phyloP scores from a whole-genome alignment of 2,797 vertebrate species.

The Acipenser transmontanus region DNA sequence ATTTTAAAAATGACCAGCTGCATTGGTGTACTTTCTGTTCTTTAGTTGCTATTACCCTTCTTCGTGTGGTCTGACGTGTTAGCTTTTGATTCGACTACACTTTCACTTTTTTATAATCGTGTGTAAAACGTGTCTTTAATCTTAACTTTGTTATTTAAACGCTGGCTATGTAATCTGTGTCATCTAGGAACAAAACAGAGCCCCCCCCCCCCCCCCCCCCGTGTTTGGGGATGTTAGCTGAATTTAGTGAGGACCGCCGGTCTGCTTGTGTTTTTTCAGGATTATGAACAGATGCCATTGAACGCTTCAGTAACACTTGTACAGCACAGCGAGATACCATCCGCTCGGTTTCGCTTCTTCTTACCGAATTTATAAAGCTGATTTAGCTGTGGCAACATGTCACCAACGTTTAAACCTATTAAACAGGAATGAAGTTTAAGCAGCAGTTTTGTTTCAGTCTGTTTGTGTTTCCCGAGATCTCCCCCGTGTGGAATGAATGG shows the following conservation, averaged over 20 bases:
- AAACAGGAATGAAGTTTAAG: conserved; percentile 9
- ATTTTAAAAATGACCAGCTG: conserved; percentile 11
- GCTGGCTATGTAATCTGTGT: too few species aligned
- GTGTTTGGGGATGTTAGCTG: neutral
- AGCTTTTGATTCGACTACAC: conserved; percentile 62
- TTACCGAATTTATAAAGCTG: conserved; percentile 23
- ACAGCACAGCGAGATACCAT: conserved; percentile 1
- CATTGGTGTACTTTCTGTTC: conserved; percentile 59
- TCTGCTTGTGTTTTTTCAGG: conserved; percentile 58
- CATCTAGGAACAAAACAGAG: neutral
- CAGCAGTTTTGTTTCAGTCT: neutral
- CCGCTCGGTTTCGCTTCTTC: conserved; percentile 1
- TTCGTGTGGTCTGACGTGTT: conserved; percentile 62
- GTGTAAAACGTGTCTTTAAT: conserved; percentile 32
- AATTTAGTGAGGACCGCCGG: conserved; percentile 23
- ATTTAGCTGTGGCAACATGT: conserved; percentile 3
- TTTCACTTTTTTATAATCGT: conserved; percentile 55
- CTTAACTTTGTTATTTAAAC: conserved; percentile 13
- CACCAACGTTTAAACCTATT: neutral
- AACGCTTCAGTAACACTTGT: conserved; percentile 33
- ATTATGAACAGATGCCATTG: conserved; percentile 70
- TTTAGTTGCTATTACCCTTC: conserved; percentile 52
- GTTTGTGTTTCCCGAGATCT: too few species aligned
- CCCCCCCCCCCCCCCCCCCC: neutral
- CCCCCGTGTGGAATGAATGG: conserved; percentile 1